Evolutionary conservation across 1,140 invertebrate species (phyloP).

Genomic region (Drosophila simulans): DNA sequence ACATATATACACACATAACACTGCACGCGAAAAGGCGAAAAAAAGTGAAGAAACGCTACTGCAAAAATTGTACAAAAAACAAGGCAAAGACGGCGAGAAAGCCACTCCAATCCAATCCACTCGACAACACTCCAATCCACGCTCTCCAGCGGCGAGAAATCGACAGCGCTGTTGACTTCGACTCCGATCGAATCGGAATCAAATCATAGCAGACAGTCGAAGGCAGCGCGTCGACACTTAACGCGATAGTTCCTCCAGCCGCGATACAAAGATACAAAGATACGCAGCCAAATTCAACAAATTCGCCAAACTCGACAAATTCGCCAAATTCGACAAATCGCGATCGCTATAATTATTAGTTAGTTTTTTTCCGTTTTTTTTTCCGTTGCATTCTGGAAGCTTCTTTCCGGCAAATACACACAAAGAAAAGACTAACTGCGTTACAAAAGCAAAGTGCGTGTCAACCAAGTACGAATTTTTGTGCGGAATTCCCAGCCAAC

Average conservation of each 20-base stretch:
- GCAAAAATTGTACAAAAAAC: background rate
- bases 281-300: constrained; percentile 10
- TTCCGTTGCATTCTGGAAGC: constrained; percentile 11
- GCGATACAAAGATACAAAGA: constrained; percentile 8
- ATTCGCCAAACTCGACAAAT: background rate
- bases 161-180: constrained; percentile 27
- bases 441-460: background rate
- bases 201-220: constrained; percentile 73
- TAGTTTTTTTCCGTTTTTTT: constrained; percentile 7
- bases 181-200: constrained; percentile 66
- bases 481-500: constrained; percentile 42
- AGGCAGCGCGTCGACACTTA: constrained; percentile 68
- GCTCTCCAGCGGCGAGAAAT: constrained; percentile 25
- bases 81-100: constrained; percentile 19
- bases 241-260: constrained; percentile 19
- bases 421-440: background rate
- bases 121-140: constrained; percentile 13
- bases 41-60: background rate
- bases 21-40: constrained; percentile 16
- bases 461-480: constrained; percentile 3
- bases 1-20: background rate
- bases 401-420: constrained; percentile 6
- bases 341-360: background rate
- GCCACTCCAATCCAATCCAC: constrained; percentile 34
- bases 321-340: constrained; percentile 10